A percentile compares a stretch with the other conserved stretches of the same genome.
These are phyloP conservation scores for Okamejei kenojei DNA, from an alignment of 2,797 vertebrate species.

Conservation along the genomic window DNA sequence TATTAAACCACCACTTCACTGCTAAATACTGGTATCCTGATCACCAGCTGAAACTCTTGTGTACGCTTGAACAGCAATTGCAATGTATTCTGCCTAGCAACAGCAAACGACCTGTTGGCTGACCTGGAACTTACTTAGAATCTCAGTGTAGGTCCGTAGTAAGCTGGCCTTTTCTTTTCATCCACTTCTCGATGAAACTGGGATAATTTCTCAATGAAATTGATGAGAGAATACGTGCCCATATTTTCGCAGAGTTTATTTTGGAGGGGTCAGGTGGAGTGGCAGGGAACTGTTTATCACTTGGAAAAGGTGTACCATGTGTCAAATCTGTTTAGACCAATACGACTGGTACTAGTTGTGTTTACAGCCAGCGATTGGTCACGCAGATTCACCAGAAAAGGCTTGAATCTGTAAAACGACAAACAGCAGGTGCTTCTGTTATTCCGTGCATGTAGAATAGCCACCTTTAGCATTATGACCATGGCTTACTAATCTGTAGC, in stretches of 20 bases:
- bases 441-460: neutral
- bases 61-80: neutral
- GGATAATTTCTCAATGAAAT: neutral
- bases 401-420: neutral
- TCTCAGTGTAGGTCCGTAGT: neutral
- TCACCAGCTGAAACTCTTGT: neutral
- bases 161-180: slow-evolving; percentile 2
- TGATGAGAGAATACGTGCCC: neutral
- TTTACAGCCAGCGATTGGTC: slow-evolving; percentile 28
- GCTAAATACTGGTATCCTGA: neutral
- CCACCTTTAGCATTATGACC: neutral
- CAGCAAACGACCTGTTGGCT: neutral
- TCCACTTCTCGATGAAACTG: neutral
- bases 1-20: neutral
- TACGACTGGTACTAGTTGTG: neutral
- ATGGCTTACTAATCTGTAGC: too few species aligned
- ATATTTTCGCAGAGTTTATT: neutral
- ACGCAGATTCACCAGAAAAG: slow-evolving; percentile 4
- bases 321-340: neutral
- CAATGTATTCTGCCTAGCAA: neutral
- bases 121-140: neutral
- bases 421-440: slow-evolving; percentile 16
- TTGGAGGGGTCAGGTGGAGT: too few species aligned
- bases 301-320: neutral
- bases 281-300: neutral